Evolutionary conservation across 2,888 invertebrate genomes (phyloP).

Genomic region (Sinodicranocentrus sp.): DNA sequence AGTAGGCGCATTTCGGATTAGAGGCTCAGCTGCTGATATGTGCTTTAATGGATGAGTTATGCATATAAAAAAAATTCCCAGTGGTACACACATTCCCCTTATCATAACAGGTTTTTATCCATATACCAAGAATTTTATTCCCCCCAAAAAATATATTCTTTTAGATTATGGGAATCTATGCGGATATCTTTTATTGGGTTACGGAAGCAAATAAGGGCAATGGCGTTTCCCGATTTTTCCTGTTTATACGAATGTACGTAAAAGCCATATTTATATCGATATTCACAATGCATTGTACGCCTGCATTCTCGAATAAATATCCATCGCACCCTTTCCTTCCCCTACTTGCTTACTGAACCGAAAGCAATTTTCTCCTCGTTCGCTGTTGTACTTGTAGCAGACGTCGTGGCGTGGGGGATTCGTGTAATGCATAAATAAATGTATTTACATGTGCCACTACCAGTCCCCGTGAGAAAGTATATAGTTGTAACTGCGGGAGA

Average conservation of each 20-base stretch:
- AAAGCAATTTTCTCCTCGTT: constrained; percentile 53
- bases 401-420: constrained; percentile 1
- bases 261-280: neutral
- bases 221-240: neutral
- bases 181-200: constrained; percentile 14
- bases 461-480: neutral
- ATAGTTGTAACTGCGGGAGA: neutral
- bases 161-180: too few species aligned
- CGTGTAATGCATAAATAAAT: constrained; percentile 23
- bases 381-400: neutral
- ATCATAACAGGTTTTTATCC: too few species aligned
- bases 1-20: constrained; percentile 34
- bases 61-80: too few species aligned
- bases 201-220: constrained; percentile 32
- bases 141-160: too few species aligned
- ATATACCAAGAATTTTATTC: too few species aligned
- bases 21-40: constrained; percentile 41
- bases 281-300: neutral
- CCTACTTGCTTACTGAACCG: constrained; percentile 53
- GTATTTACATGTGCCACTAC: constrained; percentile 24
- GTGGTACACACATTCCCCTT: too few species aligned
- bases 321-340: constrained; percentile 3
- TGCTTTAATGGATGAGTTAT: too few species aligned
- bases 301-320: neutral
- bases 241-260: neutral